phyloP scores from a whole-genome alignment of 2,888 invertebrate species.

The Yponomeuta malinellus region DNA sequence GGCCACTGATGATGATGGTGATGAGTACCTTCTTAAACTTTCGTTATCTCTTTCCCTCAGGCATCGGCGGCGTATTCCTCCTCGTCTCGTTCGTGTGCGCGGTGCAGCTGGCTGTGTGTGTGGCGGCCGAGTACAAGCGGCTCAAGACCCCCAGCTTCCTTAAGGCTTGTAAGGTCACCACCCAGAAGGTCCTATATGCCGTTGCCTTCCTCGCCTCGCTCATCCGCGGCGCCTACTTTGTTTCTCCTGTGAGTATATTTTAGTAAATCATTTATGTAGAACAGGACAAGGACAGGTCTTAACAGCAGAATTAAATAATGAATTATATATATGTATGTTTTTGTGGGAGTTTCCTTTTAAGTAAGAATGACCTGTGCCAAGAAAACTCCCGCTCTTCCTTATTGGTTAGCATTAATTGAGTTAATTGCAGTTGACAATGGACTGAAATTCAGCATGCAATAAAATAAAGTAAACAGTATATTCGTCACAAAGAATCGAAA shows the following conservation, averaged over 20 bases:
- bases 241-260: conserved; percentile 83
- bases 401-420: not conserved
- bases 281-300: not conserved
- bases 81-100: conserved; percentile 89
- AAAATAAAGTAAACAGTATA: too few relatives aligned
- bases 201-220: conserved; percentile 90
- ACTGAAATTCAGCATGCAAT: too few relatives aligned
- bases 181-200: conserved; percentile 91
- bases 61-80: conserved; percentile 86
- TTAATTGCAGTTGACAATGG: too few relatives aligned
- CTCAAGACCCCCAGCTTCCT: conserved; percentile 89
- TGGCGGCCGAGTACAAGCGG: conserved; percentile 86
- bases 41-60: conserved; percentile 36
- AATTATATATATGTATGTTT: too few relatives aligned
- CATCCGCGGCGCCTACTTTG: conserved; percentile 91
- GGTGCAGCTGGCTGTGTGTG: conserved; percentile 88
- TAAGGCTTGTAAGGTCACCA: conserved; percentile 89
- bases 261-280: not conserved
- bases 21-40: not conserved
- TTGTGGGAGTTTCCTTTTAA: too few relatives aligned
- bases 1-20: too few relatives aligned
- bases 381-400: too few relatives aligned
- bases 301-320: not conserved
- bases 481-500: too few relatives aligned
- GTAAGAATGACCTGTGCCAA: too few relatives aligned